Base-by-base conservation (phyloP, 2,888 invertebrate species). In the Oligia fasciuncula region DNA sequence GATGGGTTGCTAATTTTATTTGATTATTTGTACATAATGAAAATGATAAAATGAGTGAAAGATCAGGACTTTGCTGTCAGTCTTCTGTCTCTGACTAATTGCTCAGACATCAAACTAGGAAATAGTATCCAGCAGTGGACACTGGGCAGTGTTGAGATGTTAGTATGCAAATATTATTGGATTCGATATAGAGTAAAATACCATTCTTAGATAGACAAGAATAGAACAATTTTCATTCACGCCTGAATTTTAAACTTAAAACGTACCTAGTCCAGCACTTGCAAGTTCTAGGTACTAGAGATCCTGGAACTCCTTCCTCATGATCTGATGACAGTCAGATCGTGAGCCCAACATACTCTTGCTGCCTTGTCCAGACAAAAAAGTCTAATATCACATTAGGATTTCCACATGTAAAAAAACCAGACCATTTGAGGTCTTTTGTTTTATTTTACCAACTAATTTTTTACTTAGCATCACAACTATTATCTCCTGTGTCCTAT, bases 401-500 rank as follows among this genome's bases (percentile, higher is more conserved):
- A 49, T 40, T 46, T 46, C 40, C n/a, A 17, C 13, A 43, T 29
- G 35, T 35, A 77, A 77, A 66, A 66, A 77, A 77, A 66, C n/a
- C 62, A 62, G 4, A 14, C 66, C 46, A 40, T 70, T 62, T 65
- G 60, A 29, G 23, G 23, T 35, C 35, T 29, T 46, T 68, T 84
- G 84, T 84, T 73, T 82, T 70, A 66, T 72, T 73, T 54, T 35
- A 72, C 2, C 54, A 49, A 73, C 72, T 8, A 40, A 46, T 71
- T 81, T 81, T 77, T 76, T 85, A 74, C 63, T 73, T 63, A 57
- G 9, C 82, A 76, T 57, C 35, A 71, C 35, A 73, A 60, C 46
- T 78, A 71, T 80, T 76, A 78, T 76, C 70, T 74, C 60, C 1
- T 54, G 60, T 85, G 76, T 85, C 84, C 54, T 74, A 77, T 76